Base-by-base conservation (phyloP, 2,797 vertebrate species). In the Rhadinocentrus ornatus region DNA sequence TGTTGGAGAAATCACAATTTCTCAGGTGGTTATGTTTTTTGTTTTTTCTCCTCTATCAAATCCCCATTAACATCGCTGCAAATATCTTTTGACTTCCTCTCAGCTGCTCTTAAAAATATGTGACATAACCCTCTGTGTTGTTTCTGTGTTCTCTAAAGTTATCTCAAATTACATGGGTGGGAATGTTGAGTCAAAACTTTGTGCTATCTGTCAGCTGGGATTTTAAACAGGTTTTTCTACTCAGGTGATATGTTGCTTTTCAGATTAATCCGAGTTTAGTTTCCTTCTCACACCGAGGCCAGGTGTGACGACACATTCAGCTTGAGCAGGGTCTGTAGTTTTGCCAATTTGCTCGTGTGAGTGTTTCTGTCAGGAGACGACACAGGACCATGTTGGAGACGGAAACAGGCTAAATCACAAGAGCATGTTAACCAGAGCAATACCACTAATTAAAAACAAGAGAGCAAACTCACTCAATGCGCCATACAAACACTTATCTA, bases 1-100 rank as follows among this genome's bases (percentile, higher is more conserved):
- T 46, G 66, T 74, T 74, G 66, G 78, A 82, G 53, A 46, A 83
- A 86, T 81, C 67, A 70, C 68, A 73, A 67, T 79, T 82, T 75
- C 82, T 81, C 77, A 65, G 71, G 82, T 79, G 75, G 70, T 73
- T 75, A 18, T 31, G 27, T 0, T 18, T 63, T 64, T 57, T 22
- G n/a, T 24, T 44, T 50, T 20, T 11, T 55, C 22, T 68, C 48
- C 55, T 61, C 75, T 83, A 56, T 83, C 81, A 77, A 86, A 84
- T 80, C 69, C 48, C 66, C 41, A 62, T 82, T 74, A 86, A 75
- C 77, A 72, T 78, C 72, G 32, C 64, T 32, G 61, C n/a, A 20
- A 55, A 82, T 85, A 81, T 81, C 41, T 68, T 4, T 31, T 54
- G 48, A 62, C 66, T 72, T 66, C 34, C 66, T 78, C 62, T 26